Base-by-base conservation (phyloP, 2,888 invertebrate species). In the Cantharis flavilabris region DNA sequence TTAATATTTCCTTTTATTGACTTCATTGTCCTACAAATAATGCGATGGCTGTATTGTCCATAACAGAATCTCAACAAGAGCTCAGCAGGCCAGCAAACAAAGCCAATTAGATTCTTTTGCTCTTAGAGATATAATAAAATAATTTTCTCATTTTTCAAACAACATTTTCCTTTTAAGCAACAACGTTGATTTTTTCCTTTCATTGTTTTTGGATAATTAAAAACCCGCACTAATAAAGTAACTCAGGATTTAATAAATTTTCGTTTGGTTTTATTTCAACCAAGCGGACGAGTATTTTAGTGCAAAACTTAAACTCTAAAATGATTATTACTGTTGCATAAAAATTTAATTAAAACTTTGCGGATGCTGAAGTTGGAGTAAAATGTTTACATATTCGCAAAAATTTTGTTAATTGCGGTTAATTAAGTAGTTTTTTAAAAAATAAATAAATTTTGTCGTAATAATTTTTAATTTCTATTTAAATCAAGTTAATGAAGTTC, bases 101-200 rank as follows among this genome's bases (percentile, higher is more conserved):
- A 33, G 70, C 70, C 70, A 70, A 70, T 70, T 70, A 70, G 70
- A 20, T 49, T 49, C 62, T 70, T 70, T 70, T 23, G 70, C 16
- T 23, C n/a, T 26, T 70, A n/a, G 28, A 28, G 62, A 14, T 70
- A 16, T 49, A 20, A 18, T 62, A 62, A 62, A 11, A 70, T 23
- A 70, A 70, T 30, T 70, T 70, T 49, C 49, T 49, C 49, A 49
- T 49, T 49, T 49, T 49, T 49, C n/a, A n/a, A 49, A 49, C 49
- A 49, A 49, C 49, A 49, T 49, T 49, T 49, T 49, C 49, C 49
- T 49, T 49, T 49, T 49, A 49, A 7, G 49, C 49, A 49, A n/a
- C 49, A 49, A n/a, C n/a, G n/a, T 49, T 49, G n/a, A n/a, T n/a
- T n/a, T 49, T 49, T 13, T 49, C 49, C 0, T 49, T 49, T 49